Percentiles rank a stretch among this genome's conserved stretches.
Evolutionary conservation across 2,888 invertebrate genomes (phyloP).

Genomic region (Lepidocyrtinus sp.): DNA sequence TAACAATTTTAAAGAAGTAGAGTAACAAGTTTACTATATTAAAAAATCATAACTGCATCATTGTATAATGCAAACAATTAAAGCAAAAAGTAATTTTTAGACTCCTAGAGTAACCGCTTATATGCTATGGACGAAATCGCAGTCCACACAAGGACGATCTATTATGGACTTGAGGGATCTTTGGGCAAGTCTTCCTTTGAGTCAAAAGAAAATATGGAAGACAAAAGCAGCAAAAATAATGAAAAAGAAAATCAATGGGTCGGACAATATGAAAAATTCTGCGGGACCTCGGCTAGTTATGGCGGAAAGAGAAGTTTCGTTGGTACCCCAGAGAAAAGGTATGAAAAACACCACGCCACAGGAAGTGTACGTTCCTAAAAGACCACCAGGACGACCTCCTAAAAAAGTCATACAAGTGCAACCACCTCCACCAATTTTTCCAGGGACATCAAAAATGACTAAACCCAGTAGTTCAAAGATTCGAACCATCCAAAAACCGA

Average conservation of each 20-base stretch:
- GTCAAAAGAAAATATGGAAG: constrained; percentile 73
- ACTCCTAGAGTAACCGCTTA: constrained; percentile 89
- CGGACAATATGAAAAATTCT: constrained; percentile 68
- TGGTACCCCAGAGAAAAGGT: constrained; percentile 30
- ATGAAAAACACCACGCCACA: constrained; percentile 48
- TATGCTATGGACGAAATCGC: constrained; percentile 91
- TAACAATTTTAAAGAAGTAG: too few relatives aligned
- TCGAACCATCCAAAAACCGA: too few relatives aligned
- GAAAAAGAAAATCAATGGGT: constrained; percentile 60
- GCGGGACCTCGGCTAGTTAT: constrained; percentile 30
- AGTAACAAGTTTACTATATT: too few relatives aligned
- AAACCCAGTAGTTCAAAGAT: too few relatives aligned
- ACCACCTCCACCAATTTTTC: too few relatives aligned
- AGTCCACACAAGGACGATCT: constrained; percentile 70
- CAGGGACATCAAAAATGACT: too few relatives aligned
- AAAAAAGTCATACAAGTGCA: too few relatives aligned
- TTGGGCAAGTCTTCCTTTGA: constrained; percentile 84
- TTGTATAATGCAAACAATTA: too few relatives aligned
- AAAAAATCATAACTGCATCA: too few relatives aligned
- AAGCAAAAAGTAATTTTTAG: constrained; percentile 70
- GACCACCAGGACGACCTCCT: constrained; percentile 38
- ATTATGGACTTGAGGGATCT: constrained; percentile 84
- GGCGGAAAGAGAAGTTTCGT: background rate
- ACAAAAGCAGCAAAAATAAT: constrained; percentile 72
- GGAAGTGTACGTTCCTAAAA: constrained; percentile 21